phyloP scores from a whole-genome alignment of 2,888 invertebrate genomes.

The Linyphia triangularis region DNA sequence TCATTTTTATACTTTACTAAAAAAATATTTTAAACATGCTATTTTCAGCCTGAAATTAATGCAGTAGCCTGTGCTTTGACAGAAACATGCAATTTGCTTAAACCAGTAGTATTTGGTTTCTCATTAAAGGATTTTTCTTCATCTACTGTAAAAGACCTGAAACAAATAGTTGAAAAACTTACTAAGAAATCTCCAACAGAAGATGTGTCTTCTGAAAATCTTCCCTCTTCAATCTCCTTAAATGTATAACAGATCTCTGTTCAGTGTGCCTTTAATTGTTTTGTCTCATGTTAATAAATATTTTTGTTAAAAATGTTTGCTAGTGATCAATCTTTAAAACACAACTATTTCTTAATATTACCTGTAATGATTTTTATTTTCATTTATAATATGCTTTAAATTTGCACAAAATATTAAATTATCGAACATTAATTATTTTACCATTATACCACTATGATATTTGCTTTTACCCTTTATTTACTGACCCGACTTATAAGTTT shows the following conservation, averaged over 20 bases:
- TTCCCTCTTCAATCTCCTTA: not conserved
- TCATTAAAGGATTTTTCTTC: constrained; percentile 25
- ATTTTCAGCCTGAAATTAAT: constrained; percentile 46
- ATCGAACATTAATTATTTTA: too few relatives aligned
- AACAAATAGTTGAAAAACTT: not conserved
- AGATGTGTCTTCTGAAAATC: not conserved
- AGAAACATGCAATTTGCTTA: constrained; percentile 35
- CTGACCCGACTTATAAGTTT: too few relatives aligned
- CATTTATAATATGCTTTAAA: too few relatives aligned
- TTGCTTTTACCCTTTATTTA: too few relatives aligned
- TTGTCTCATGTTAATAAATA: not conserved
- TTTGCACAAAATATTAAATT: too few relatives aligned
- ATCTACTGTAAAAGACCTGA: constrained; percentile 12
- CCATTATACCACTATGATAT: too few relatives aligned
- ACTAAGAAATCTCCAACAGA: not conserved
- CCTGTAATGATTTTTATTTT: too few relatives aligned
- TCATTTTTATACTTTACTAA: not conserved
- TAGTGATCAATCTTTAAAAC: too few relatives aligned
- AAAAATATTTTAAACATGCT: not conserved
- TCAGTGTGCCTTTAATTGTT: not conserved
- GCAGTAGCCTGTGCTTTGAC: constrained; percentile 45
- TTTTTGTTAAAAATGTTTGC: too few relatives aligned
- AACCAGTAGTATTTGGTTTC: constrained; percentile 56
- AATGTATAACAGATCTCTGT: not conserved
- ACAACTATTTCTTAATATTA: too few relatives aligned